Evolutionary conservation across 2,888 invertebrate genomes (phyloP).

Genomic region (Philaethria dido): DNA sequence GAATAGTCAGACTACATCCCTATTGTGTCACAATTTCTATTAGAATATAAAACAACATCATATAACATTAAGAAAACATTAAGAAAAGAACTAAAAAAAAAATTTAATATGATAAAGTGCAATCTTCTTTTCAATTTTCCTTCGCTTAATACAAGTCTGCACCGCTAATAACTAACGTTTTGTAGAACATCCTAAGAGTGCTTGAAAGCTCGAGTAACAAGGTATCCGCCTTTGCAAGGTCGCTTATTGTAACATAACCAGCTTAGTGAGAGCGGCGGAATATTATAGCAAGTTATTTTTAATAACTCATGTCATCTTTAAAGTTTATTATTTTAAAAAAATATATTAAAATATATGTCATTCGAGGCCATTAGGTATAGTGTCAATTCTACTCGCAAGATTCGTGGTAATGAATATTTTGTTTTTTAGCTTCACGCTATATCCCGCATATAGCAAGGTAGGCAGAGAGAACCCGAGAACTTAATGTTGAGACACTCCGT

Average conservation of each 20-base stretch:
- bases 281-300: background rate
- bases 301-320: background rate
- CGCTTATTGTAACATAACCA: background rate
- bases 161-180: background rate
- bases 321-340: background rate
- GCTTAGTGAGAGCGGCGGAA: background rate
- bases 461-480: too few relatives aligned
- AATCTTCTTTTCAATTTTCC: background rate
- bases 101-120: background rate
- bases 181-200: slow-evolving; percentile 1
- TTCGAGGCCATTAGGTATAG: too few relatives aligned
- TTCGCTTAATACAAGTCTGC: background rate
- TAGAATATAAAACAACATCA: background rate
- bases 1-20: too few relatives aligned
- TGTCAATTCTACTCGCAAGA: too few relatives aligned
- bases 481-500: too few relatives aligned
- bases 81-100: too few relatives aligned
- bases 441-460: too few relatives aligned
- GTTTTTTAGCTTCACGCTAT: too few relatives aligned
- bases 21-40: background rate
- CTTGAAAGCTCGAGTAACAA: slow-evolving; percentile 9
- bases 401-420: too few relatives aligned
- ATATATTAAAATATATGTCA: background rate
- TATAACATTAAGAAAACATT: too few relatives aligned
- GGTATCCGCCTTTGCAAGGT: background rate